Base-by-base conservation (phyloP, 2,888 invertebrate species). In the Pycnomerus fuliginosus region DNA sequence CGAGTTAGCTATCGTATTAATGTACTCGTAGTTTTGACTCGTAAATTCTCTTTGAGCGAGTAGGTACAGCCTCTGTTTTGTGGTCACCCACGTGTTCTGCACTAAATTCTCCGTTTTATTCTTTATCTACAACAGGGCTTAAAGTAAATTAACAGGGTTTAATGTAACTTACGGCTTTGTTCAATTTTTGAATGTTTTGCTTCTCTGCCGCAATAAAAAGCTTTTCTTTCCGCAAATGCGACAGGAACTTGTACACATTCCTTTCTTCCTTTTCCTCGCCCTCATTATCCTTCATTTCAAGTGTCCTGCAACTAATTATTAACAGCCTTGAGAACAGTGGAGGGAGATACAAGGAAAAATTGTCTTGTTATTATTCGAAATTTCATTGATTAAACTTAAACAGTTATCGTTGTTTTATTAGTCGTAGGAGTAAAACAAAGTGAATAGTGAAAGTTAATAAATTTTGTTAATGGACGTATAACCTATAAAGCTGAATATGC, bases 121-220 rank as follows among this genome's bases (percentile, higher is more conserved):
- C 32, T 73, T 63, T 12, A 81, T 76, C 78, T 78, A 4, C 7
- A 28, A 35, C 7, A 14, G 14, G n/a, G 4, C 10, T 12, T n/a
- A 30, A 4, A 7, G 15, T 3, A 13, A 30, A 7, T 15, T n/a
- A 3, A n/a, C n/a, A n/a, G 3, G 8, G 16, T 8, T n/a, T 31
- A 13, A 31, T 15, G 16, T 74, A 53, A 76, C 77, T 57, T 60
- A 89, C 81, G 62, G 85, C 82, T 66, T 85, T 83, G 68, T 89
- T 90, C 17, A 90, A 75, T 60, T 80, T 80, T 59, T 86, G 85
- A 62, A 91, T 80, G 69, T 88, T 83, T 64, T 85, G 83, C 69
- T 88, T 84, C 69, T 96, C 95, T 2, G 89, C 86, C 56, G 82
- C 82, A 39, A 93, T 87, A 69, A 92, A 92, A 41, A 95, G 78